Conservation (phyloP, 2,113 vertebrate species). For the Peucedramus taeniatus region DNA sequence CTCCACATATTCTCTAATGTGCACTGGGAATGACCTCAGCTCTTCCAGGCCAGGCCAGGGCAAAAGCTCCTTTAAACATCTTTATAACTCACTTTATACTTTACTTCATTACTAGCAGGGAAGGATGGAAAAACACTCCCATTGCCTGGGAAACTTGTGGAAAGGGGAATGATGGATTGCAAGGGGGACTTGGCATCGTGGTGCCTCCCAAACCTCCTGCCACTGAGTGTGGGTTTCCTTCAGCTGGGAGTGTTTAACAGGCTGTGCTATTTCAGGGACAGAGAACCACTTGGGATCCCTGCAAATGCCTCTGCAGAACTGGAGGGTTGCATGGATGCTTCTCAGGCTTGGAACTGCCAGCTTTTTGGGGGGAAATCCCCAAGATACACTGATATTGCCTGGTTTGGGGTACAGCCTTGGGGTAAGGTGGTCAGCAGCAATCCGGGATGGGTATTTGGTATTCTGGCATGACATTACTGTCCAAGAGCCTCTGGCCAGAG, state of each 20-base stretch:
- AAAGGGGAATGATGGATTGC: neutral
- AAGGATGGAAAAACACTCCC: constrained; percentile 31
- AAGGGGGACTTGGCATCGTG: neutral
- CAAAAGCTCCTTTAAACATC: constrained; percentile 39
- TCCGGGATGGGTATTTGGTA: neutral
- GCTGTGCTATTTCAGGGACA: neutral
- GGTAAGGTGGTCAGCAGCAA: neutral
- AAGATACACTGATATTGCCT: accelerated
- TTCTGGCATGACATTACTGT: neutral
- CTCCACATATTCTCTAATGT: constrained; percentile 66
- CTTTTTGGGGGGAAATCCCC: neutral
- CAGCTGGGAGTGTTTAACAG: neutral
- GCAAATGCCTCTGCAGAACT: neutral
- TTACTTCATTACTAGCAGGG: neutral
- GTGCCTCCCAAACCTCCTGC: neutral
- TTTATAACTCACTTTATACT: neutral
- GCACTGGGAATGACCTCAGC: constrained; percentile 48
- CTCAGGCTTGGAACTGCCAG: neutral
- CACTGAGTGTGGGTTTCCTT: neutral
- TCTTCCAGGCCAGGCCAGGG: neutral
- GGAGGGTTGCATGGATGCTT: neutral
- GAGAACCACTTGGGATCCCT: neutral
- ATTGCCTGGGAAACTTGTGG: neutral
- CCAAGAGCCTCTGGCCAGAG: neutral
- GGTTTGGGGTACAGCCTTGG: neutral